Base-by-base conservation (phyloP, 2,888 invertebrate genomes). In the Phortica magna region DNA sequence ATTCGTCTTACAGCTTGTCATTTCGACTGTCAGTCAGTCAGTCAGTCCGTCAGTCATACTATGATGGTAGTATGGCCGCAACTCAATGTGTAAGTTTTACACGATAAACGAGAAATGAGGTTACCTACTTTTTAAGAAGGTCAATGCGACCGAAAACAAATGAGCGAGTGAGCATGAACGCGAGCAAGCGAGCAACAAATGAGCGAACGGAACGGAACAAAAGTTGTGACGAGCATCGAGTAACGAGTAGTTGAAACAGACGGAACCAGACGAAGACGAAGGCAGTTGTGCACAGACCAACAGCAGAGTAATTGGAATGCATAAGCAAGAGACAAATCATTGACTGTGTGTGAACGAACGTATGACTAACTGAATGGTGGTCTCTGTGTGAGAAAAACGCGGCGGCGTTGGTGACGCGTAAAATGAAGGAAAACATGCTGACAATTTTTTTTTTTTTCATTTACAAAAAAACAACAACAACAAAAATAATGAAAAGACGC, bases 81-180 rank as follows among this genome's bases (percentile, higher is more conserved):
- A n/a, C 43, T 42, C 14, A 67, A 67, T 75, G 42, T 87, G 88
- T 88, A 87, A 88, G 84, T 85, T 87, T 87, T 89, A 89, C 86
- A 89, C 89, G 89, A 89, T 89, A 89, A 87, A 90, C 89, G 89
- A 85, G 88, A 90, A 90, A 90, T 90, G 90, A 90, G 90, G 90
- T 90, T 90, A 90, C 90, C 90, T 90, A 90, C 90, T 89, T 90
- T 90, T 88, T 84, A 90, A 90, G 90, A 90, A 90, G 90, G 90
- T 90, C 90, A 90, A 90, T 89, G 88, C 88, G 88, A 87, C 87
- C 83, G 82, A 88, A 82, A 87, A 89, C 88, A 88, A 88, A 87
- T 83, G 83, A 88, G 85, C 87, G 87, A 88, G 88, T 79, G 77
- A 78, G 76, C 72, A 55, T 17, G n/a, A 80, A 81, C 76, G 78